Evolutionary conservation across 2,113 vertebrate species (phyloP).

Genomic region (Ia io): DNA sequence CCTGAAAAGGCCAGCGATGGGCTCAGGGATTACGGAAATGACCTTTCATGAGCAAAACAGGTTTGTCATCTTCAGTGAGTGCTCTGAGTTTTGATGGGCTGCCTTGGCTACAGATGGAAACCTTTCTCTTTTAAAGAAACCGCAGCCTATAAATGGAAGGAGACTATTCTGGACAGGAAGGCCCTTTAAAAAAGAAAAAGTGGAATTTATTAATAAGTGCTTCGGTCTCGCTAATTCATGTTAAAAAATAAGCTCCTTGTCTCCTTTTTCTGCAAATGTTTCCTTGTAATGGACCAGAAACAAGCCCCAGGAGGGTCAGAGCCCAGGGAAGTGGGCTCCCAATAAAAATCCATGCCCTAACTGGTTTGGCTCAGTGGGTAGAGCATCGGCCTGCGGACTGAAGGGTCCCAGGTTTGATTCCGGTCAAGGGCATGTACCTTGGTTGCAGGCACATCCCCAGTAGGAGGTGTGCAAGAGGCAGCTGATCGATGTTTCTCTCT

Average conservation of each 20-base stretch:
- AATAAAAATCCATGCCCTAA: background rate
- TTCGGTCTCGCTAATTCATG: background rate
- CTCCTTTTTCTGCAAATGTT: background rate
- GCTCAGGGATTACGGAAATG: background rate
- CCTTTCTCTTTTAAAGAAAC: constrained; percentile 14
- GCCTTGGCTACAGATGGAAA: background rate
- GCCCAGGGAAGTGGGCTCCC: background rate
- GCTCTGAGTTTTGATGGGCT: background rate
- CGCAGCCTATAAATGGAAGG: background rate
- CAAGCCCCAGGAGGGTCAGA: background rate
- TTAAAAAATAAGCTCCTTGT: background rate
- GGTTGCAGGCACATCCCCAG: too few relatives aligned
- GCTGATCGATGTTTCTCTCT: too few relatives aligned
- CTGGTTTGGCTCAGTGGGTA: too few relatives aligned
- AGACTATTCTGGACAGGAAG: background rate
- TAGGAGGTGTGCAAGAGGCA: too few relatives aligned
- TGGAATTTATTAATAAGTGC: background rate
- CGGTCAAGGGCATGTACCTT: too few relatives aligned
- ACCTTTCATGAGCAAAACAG: background rate
- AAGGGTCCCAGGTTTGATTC: too few relatives aligned
- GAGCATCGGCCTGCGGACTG: too few relatives aligned
- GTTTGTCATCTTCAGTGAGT: background rate
- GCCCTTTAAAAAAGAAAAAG: background rate
- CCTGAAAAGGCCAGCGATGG: background rate
- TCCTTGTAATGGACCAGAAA: background rate